These are phyloP conservation scores for Sebastes flavidus DNA, from an alignment of 2,797 vertebrate genomes.

Conservation along the genomic window DNA sequence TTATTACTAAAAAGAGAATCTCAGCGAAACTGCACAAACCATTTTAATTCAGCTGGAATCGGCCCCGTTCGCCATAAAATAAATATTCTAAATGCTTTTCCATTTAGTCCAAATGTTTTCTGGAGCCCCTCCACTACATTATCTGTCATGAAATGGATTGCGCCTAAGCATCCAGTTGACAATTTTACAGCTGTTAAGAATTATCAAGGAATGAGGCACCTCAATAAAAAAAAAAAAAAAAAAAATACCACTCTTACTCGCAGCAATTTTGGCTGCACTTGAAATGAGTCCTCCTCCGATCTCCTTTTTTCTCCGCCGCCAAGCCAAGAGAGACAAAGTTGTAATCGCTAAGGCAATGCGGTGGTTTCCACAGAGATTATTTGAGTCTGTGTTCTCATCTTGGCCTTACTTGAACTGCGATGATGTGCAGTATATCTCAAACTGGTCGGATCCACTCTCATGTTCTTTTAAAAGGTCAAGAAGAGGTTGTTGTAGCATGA, in stretches of 20 bases:
- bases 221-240: background rate
- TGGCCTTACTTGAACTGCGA: background rate
- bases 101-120: constrained; percentile 40
- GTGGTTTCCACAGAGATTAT: background rate
- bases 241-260: constrained; percentile 12
- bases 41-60: constrained; percentile 41
- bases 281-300: constrained; percentile 33
- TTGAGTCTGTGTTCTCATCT: constrained; percentile 9
- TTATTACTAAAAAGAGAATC: constrained; percentile 8
- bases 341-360: background rate
- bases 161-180: constrained; percentile 28
- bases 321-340: constrained; percentile 11
- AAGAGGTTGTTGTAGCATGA: background rate
- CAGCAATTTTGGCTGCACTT: constrained; percentile 24
- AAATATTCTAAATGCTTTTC: constrained; percentile 29
- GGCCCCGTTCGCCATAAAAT: constrained; percentile 13
- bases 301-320: background rate
- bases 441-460: background rate
- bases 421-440: background rate
- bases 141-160: constrained; percentile 50
- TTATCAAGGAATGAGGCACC: constrained; percentile 34
- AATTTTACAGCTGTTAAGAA: constrained; percentile 50
- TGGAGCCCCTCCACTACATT: constrained; percentile 3
- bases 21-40: background rate
- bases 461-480: background rate